These are phyloP conservation scores for Enteromius radiatus DNA, from an alignment of 2,797 vertebrate species.

Conservation along the genomic window DNA sequence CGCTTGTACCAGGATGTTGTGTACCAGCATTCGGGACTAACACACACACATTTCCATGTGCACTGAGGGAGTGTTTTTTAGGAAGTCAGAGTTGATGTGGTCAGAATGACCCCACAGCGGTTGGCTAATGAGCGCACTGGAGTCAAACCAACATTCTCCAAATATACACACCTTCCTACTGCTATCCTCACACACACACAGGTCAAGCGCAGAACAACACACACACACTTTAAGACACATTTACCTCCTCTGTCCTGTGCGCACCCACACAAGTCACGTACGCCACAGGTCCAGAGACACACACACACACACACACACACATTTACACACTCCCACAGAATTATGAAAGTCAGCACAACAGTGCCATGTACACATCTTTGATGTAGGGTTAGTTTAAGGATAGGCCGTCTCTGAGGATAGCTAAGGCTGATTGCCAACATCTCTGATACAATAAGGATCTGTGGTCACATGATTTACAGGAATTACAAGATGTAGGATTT, in stretches of 20 bases:
- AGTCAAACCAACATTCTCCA: conserved; percentile 73
- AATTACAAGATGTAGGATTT: conserved; percentile 27
- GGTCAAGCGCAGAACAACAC: conserved; percentile 77
- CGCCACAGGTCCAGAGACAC: conserved; percentile 66
- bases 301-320: conserved; percentile 51
- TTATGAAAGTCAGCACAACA: conserved; percentile 34
- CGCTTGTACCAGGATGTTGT: conserved; percentile 87
- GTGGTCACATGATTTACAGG: conserved; percentile 14
- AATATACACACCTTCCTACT: conserved; percentile 76
- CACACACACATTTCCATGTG: conserved; percentile 48
- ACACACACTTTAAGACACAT: conserved; percentile 46
- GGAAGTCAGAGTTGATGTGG: conserved; percentile 87
- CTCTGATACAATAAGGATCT: conserved; percentile 17
- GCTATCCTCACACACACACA: conserved; percentile 80
- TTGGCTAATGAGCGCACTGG: conserved; percentile 86
- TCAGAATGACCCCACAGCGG: conserved; percentile 86
- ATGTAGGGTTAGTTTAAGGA: conserved; percentile 19
- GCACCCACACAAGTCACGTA: conserved; percentile 26
- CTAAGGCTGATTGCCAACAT: conserved; percentile 26
- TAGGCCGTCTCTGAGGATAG: conserved; percentile 19
- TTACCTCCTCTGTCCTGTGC: conserved; percentile 26
- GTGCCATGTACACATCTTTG: conserved; percentile 32
- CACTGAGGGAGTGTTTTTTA: conserved; percentile 87
- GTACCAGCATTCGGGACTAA: conserved; percentile 31
- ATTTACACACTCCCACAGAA: conserved; percentile 66